Evolutionary conservation across 2,888 invertebrate species (phyloP).

Genomic region (Synanthedon formicaeformis): DNA sequence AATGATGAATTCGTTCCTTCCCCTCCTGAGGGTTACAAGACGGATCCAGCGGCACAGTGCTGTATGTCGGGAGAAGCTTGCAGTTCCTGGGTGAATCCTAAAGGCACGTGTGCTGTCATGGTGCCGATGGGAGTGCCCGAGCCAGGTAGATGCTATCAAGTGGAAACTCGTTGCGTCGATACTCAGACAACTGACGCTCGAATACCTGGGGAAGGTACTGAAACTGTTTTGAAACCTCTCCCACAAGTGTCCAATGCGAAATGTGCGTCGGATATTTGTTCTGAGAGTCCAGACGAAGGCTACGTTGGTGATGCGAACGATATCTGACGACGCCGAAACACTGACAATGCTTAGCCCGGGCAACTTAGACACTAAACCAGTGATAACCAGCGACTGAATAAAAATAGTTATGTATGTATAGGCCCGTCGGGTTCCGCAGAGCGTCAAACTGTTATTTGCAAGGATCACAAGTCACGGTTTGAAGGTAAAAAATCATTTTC

Average conservation of each 20-base stretch:
- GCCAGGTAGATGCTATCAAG: conserved; percentile 62
- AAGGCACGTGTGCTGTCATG: conserved; percentile 66
- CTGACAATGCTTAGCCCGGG: conserved; percentile 55
- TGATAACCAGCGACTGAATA: conserved; percentile 66
- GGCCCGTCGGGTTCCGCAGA: neutral
- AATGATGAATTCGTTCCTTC: conserved; percentile 75
- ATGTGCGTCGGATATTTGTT: conserved; percentile 66
- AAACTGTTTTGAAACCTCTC: conserved; percentile 49
- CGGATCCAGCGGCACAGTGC: conserved; percentile 64
- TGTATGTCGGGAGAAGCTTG: conserved; percentile 55
- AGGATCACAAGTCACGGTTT: too few relatives aligned
- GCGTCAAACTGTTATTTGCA: neutral
- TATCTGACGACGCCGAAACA: conserved; percentile 73
- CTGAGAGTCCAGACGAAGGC: conserved; percentile 89
- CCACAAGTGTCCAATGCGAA: conserved; percentile 61
- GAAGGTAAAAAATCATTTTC: too few relatives aligned
- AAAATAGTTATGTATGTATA: conserved; percentile 40
- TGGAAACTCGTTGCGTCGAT: conserved; percentile 72
- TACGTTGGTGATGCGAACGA: conserved; percentile 86
- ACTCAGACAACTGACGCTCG: conserved; percentile 71
- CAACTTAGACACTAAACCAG: conserved; percentile 57
- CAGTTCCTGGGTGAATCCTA: conserved; percentile 57
- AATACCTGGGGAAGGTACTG: conserved; percentile 47
- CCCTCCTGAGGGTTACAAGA: conserved; percentile 78
- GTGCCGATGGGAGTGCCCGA: conserved; percentile 56